Conservation (phyloP, 2,113 vertebrate species). For the Perca flavescens region DNA sequence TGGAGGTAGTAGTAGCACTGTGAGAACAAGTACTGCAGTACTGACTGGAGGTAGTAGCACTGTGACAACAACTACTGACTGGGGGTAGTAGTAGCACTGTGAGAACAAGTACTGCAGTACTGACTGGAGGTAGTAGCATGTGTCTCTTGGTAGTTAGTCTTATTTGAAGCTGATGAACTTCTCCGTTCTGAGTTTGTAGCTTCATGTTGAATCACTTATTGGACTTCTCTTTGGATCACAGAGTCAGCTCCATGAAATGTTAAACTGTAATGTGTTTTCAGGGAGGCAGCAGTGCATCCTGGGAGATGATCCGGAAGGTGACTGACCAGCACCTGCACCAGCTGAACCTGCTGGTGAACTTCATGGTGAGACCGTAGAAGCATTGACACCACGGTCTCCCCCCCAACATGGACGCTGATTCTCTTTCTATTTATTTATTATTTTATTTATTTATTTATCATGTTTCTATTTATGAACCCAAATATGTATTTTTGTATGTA, state of each 20-base stretch:
- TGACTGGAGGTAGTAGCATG: too few relatives aligned
- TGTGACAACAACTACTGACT: too few relatives aligned
- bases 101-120: too few relatives aligned
- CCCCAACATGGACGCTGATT: not conserved
- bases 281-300: slow-evolving; percentile 17
- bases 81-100: too few relatives aligned
- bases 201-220: too few relatives aligned
- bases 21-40: too few relatives aligned
- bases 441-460: slow-evolving; percentile 16
- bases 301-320: slow-evolving; percentile 47
- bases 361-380: not conserved
- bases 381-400: not conserved
- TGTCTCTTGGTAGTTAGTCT: too few relatives aligned
- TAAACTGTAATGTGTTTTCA: slow-evolving; percentile 20
- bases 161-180: too few relatives aligned
- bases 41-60: too few relatives aligned
- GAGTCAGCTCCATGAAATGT: too few relatives aligned
- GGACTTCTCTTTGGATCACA: not conserved
- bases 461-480: not conserved
- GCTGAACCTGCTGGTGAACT: slow-evolving; percentile 26
- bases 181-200: not conserved
- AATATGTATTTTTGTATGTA: not conserved
- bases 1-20: too few relatives aligned
- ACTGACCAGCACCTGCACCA: slow-evolving; percentile 20
- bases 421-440: not conserved